Evolutionary conservation across 2,113 vertebrate genomes (phyloP).

Genomic region (Motacilla alba): DNA sequence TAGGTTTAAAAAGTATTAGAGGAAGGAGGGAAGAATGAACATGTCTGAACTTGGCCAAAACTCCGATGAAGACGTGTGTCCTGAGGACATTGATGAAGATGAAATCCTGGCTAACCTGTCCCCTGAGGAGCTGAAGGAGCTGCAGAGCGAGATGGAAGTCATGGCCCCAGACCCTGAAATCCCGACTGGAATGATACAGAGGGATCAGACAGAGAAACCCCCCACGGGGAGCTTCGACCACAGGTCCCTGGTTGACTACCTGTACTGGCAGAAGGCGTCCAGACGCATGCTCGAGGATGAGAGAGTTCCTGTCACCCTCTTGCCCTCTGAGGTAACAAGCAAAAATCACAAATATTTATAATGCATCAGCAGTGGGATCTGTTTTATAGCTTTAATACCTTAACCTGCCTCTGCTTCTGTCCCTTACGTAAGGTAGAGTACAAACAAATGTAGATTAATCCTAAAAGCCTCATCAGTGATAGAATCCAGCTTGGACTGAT

Average conservation of each 20-base stretch:
- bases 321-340: slow-evolving; percentile 81
- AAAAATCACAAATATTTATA: slow-evolving; percentile 11
- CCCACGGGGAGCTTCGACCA: slow-evolving; percentile 91
- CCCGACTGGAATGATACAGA: slow-evolving; percentile 92
- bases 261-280: slow-evolving; percentile 94
- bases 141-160: slow-evolving; percentile 93
- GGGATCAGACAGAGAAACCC: slow-evolving; percentile 89
- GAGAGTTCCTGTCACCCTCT: slow-evolving; percentile 83
- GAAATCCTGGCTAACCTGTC: slow-evolving; percentile 92
- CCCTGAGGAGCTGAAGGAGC: slow-evolving; percentile 88
- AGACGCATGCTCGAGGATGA: slow-evolving; percentile 92
- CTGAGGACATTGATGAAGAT: slow-evolving; percentile 87
- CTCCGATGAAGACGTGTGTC: slow-evolving; percentile 58
- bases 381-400: not conserved
- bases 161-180: slow-evolving; percentile 90
- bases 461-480: not conserved
- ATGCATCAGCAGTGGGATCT: not conserved
- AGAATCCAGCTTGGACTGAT: not conserved
- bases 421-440: accelerated
- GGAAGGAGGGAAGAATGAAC: not conserved
- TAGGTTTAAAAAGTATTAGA: not conserved
- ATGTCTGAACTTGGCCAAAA: slow-evolving; percentile 72
- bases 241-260: slow-evolving; percentile 89
- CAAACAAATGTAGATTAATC: not conserved
- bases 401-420: not conserved